Evolutionary conservation across 1,140 invertebrate species (phyloP).

Genomic region (Caenorhabditis tropicalis): DNA sequence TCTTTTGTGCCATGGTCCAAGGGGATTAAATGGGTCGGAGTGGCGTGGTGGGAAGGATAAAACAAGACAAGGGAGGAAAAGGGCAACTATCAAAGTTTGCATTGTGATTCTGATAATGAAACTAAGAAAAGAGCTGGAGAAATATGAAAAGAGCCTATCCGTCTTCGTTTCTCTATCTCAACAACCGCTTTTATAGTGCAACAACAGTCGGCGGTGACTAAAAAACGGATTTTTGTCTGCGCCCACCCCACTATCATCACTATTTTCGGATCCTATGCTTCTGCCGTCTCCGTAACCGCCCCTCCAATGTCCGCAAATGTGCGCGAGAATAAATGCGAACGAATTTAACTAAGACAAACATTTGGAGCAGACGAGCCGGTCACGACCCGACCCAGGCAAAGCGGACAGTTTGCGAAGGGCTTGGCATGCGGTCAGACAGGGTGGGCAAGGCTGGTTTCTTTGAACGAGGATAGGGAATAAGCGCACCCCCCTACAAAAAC

Average conservation of each 20-base stretch:
- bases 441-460: slow-evolving; percentile 39
- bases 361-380: slow-evolving; percentile 37
- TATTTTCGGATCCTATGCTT: background rate
- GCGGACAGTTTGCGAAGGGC: slow-evolving; percentile 22
- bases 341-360: slow-evolving; percentile 45
- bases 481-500: slow-evolving; percentile 6
- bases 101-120: slow-evolving; percentile 23
- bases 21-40: slow-evolving; percentile 66
- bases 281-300: slow-evolving; percentile 7
- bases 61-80: slow-evolving; percentile 39
- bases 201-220: slow-evolving; percentile 34
- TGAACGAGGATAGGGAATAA: background rate
- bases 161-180: slow-evolving; percentile 34
- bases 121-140: background rate
- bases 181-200: slow-evolving; percentile 33
- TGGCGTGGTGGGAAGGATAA: slow-evolving; percentile 49
- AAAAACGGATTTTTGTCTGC: slow-evolving; percentile 41
- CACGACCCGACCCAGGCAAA: slow-evolving; percentile 27
- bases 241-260: background rate
- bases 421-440: slow-evolving; percentile 1
- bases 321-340: slow-evolving; percentile 26
- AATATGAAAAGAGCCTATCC: slow-evolving; percentile 33
- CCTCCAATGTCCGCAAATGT: slow-evolving; percentile 39
- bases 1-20: slow-evolving; percentile 66
- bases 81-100: slow-evolving; percentile 7